Evolutionary conservation across 1,140 invertebrate species (phyloP), one percentile per base, ranked within the genome.

Genomic region (Drosophila kepulauana): DNA sequence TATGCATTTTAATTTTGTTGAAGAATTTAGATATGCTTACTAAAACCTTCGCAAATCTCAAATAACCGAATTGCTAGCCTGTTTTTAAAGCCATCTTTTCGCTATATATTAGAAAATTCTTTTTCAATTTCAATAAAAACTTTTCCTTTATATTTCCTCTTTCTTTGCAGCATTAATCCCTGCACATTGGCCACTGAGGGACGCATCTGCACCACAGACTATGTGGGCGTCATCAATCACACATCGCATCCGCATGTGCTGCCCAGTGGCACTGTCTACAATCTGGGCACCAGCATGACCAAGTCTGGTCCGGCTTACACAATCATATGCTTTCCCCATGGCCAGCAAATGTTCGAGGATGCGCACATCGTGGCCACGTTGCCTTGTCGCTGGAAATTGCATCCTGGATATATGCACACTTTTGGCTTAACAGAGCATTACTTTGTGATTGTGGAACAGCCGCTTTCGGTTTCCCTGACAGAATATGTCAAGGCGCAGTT

Each of bases 361-460:
- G 96, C 96, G 0, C 93, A 94, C 59, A 94, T 96, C 45, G 94
- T 97, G n/a, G 95, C 94, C 5, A 94, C 93, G 1, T 81, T 97
- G 64, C 96, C 95, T 1, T 95, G 96, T 5, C 94, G 96, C 64
- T 97, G 97, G 96, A 92, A 94, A 2, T 82, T 97, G 3, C 94
- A 97, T 93, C 96, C 97, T 0, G 95, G 95, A 0, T 98, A 98
- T 69, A 98, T 97, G 96, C 97, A 98, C 85, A 97, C 96, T 7
- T 98, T 98, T 93, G 96, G 96, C 2, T 94, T 98, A 28, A 97
- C 97, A 0, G 95, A 97, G 30, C 96, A 97, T 85, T 98, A 96
- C 91, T 97, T 96, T 90, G 94, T 98, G 28, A 95, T 98, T 58
- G 94, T 98, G 5, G 97, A 98, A 90, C 97, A 98, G 91, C 97